Percentiles rank a stretch among this genome's conserved stretches.
Conservation (phyloP, 2,888 invertebrate species). For the Calameuta idolon region DNA sequence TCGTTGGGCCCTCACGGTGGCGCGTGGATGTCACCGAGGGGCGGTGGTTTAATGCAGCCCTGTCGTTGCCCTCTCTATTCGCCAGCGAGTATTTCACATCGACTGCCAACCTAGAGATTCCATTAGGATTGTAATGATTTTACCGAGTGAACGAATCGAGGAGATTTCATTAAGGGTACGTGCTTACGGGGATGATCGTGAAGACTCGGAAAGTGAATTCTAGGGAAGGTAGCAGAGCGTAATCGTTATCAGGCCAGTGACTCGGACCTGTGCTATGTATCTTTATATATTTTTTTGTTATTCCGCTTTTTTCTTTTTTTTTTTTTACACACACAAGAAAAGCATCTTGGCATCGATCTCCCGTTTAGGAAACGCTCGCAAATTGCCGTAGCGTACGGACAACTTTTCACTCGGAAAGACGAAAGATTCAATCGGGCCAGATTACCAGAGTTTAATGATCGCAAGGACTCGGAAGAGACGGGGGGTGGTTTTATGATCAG, state of each 20-base stretch:
- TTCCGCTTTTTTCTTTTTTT: neutral
- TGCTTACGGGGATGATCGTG: neutral
- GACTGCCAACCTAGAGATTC: neutral
- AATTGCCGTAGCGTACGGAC: neutral
- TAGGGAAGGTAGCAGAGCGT: neutral
- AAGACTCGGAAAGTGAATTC: neutral
- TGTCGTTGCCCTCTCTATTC: neutral
- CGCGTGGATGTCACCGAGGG: neutral
- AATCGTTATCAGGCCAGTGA: neutral
- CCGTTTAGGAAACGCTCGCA: neutral
- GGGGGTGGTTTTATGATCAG: constrained; percentile 41
- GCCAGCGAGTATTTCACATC: neutral
- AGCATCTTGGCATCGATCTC: neutral
- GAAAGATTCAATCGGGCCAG: constrained; percentile 53
- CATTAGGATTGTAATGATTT: neutral
- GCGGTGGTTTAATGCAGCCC: neutral
- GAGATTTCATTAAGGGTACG: neutral
- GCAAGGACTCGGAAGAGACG: constrained; percentile 1
- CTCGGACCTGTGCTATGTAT: neutral
- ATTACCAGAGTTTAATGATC: constrained; percentile 44
- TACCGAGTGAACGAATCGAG: neutral
- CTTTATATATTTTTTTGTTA: neutral
- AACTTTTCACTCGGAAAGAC: constrained; percentile 16
- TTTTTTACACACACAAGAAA: neutral
- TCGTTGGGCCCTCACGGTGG: constrained; percentile 6